These are phyloP conservation scores for Cephalotes varians DNA, from an alignment of 2,888 invertebrate species.

Conservation along the genomic window DNA sequence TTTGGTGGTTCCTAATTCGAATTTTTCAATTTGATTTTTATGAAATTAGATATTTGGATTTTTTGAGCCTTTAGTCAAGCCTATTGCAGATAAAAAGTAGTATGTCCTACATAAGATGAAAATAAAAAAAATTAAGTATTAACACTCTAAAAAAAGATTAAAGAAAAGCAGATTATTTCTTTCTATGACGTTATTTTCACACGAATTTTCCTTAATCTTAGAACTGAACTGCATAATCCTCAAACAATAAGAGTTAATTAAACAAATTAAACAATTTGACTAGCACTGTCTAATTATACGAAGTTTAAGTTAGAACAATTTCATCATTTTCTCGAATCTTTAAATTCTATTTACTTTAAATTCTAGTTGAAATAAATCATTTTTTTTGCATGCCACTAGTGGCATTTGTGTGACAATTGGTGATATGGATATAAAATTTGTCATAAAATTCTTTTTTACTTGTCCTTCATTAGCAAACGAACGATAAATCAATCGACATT, in stretches of 20 bases:
- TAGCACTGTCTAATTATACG: not conserved
- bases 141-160: not conserved
- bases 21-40: not conserved
- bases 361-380: not conserved
- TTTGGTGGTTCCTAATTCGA: not conserved
- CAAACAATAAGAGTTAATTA: constrained; percentile 24
- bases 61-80: not conserved
- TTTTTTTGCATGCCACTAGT: not conserved
- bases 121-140: not conserved
- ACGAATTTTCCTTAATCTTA: constrained; percentile 16
- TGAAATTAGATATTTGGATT: not conserved
- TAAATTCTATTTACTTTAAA: not conserved
- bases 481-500: not conserved
- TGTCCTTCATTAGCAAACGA: not conserved
- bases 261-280: constrained; percentile 16
- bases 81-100: not conserved
- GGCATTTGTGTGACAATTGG: not conserved
- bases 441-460: not conserved
- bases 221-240: not conserved
- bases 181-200: not conserved
- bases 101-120: not conserved
- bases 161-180: not conserved
- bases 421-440: not conserved
- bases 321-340: not conserved
- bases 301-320: constrained; percentile 4